Evolutionary conservation across 2,113 vertebrate species (phyloP), one percentile per base, ranked within the genome.

Genomic region (Galemys pyrenaicus): DNA sequence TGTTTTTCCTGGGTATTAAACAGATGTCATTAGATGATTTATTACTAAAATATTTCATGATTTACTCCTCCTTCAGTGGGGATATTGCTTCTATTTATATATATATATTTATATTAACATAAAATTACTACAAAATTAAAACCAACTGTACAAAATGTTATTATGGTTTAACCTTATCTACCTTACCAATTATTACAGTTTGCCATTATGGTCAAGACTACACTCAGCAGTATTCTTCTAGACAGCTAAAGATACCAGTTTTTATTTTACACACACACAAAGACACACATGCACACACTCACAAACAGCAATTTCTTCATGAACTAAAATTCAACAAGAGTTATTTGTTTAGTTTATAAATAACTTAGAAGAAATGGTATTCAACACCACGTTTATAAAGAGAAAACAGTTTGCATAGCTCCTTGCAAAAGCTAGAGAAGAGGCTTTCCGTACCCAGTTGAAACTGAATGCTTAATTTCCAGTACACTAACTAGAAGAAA

Each of bases 41-140:
- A 73, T 22, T 92, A 8, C 65, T 80, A 17, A 77, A 83, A 65
- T n/a, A 41, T 24, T 58, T 10, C 7, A 71, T 1, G 17, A 77
- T 37, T 71, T 90, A 39, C 7, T 92, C 26, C 46, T 71, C 80
- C 70, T 39, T 60, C n/a, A 92, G 4, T 41, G 80, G 26, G n/a
- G 20, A 56, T 74, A 89, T 58, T 94, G 75, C 70, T 60, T 89
- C 81, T 0, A n/a, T 8, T 62, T 87, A 1, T 12, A 75, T 62
- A 70, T 0, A n/a, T 8, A 56, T 87, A 1, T 12, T 70, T 62
- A 70, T 19, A 17, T 4, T 54, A 78, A 92, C 9, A 71, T 46
- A 60, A 74, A 89, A 60, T 58, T 86, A 87, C 65, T 92, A 70
- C 16, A 90, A 86, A 92, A 75, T 84, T 79, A 92, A 92, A 94